Percentiles rank a stretch among this genome's conserved stretches.
Conservation (phyloP, 2,888 invertebrate species). For the Drosophila ustulata region DNA sequence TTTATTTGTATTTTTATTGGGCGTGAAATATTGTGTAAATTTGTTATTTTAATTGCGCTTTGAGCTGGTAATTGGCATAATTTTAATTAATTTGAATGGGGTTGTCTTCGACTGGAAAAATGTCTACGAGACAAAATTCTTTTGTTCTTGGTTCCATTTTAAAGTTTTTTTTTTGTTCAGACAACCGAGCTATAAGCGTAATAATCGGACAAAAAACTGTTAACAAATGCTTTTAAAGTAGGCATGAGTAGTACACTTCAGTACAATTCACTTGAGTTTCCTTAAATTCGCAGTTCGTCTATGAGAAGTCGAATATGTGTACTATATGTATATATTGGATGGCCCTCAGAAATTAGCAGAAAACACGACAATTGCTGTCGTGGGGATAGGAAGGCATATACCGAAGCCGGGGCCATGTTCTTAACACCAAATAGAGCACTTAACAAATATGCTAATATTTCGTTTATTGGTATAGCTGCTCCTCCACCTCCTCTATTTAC, state of each 20-base stretch:
- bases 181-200: conserved; percentile 11
- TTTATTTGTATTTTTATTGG: conserved; percentile 13
- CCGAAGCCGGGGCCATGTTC: conserved; percentile 41
- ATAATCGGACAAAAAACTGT: conserved; percentile 45
- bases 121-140: conserved; percentile 36
- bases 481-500: conserved; percentile 5
- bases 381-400: conserved; percentile 47
- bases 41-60: conserved; percentile 8
- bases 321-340: conserved; percentile 31
- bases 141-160: conserved; percentile 53
- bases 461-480: conserved; percentile 17
- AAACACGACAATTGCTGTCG: conserved; percentile 25
- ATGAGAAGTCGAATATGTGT: conserved; percentile 1
- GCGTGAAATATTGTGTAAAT: conserved; percentile 31
- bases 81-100: conserved; percentile 60
- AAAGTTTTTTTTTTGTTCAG: conserved; percentile 47
- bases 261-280: conserved; percentile 35
- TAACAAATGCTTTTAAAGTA: conserved; percentile 63
- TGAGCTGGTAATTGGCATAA: conserved; percentile 51
- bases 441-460: conserved; percentile 19
- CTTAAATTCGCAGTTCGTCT: conserved; percentile 42
- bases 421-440: conserved; percentile 30
- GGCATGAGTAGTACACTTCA: conserved; percentile 53
- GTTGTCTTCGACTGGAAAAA: conserved; percentile 32
- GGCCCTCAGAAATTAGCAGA: conserved; percentile 55